Percentiles rank a stretch among this genome's conserved stretches.
These are phyloP conservation scores for Falco peregrinus DNA, from an alignment of 2,797 vertebrate species.

Conservation along the genomic window DNA sequence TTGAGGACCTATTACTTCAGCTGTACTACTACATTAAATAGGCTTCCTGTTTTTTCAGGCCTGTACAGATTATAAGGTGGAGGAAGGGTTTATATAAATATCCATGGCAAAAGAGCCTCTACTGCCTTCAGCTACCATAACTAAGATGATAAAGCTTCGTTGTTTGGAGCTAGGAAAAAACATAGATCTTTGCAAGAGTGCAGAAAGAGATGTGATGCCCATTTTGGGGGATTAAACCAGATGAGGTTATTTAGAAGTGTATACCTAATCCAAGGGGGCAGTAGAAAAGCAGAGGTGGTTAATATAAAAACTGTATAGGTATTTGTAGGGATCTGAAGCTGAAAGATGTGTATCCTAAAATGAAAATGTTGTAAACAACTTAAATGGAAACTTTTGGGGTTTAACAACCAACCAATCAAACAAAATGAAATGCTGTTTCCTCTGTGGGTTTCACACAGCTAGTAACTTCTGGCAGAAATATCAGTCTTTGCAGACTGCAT, in stretches of 20 bases:
- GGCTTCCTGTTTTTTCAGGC: conserved; percentile 29
- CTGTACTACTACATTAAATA: neutral
- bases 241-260: neutral
- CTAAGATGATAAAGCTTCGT: neutral
- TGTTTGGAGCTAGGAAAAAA: neutral
- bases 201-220: neutral
- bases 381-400: neutral
- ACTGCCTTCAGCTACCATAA: neutral
- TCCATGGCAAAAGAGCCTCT: neutral
- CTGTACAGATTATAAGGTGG: neutral
- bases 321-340: neutral
- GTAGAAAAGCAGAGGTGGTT: neutral
- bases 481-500: neutral
- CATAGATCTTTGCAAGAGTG: neutral
- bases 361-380: neutral
- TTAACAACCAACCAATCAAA: neutral
- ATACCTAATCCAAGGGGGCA: rapidly evolving
- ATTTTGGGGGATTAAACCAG: neutral
- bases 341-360: neutral
- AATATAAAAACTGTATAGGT: neutral
- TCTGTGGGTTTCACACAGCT: neutral
- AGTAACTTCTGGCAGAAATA: neutral
- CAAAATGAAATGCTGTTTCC: neutral
- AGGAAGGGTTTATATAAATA: neutral
- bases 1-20: conserved; percentile 5